These are phyloP conservation scores for Neomorphus geoffroyi DNA, from an alignment of 2,797 vertebrate genomes.

Conservation along the genomic window DNA sequence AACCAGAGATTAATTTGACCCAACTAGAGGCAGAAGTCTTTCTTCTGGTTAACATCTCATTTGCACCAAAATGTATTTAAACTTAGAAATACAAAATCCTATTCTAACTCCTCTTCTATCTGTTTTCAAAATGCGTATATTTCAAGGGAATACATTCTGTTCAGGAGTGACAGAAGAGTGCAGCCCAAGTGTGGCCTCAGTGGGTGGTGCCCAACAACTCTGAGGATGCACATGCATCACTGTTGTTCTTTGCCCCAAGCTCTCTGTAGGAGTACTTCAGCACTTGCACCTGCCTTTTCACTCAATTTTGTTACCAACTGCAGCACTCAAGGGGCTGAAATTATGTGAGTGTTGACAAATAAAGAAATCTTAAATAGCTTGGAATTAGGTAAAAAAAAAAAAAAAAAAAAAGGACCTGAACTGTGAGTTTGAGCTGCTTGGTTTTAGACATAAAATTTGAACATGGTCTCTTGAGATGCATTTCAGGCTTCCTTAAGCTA, in stretches of 20 bases:
- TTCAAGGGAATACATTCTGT: not conserved
- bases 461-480: not conserved
- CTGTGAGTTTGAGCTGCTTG: not conserved
- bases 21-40: not conserved
- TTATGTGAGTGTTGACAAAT: not conserved
- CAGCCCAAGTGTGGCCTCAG: not conserved
- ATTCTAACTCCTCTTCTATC: not conserved
- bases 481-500: not conserved
- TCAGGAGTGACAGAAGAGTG: not conserved
- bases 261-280: not conserved
- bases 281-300: not conserved
- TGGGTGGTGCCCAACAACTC: not conserved
- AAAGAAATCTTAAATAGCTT: not conserved
- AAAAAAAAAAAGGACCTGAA: not conserved
- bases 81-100: not conserved
- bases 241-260: not conserved
- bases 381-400: not conserved
- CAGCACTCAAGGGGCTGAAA: not conserved
- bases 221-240: fast-evolving
- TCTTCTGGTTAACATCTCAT: not conserved
- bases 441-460: not conserved
- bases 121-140: fast-evolving
- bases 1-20: not conserved
- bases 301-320: not conserved
- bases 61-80: not conserved